Evolutionary conservation across 2,113 vertebrate species (phyloP), one percentile per base, ranked within the genome.

Genomic region (Castor canadensis): DNA sequence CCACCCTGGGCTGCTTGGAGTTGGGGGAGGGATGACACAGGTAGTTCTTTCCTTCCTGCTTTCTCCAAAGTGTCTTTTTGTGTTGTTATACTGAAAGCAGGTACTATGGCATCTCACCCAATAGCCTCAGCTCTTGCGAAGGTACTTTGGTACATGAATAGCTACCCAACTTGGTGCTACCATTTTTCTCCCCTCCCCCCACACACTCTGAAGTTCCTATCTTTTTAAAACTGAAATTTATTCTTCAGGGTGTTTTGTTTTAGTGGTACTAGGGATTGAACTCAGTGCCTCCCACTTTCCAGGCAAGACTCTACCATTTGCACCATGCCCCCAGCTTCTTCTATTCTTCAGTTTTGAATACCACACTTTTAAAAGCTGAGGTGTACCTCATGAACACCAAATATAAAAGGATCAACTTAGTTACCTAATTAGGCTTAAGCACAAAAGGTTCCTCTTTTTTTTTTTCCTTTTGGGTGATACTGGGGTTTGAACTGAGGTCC

Each of bases 371-470:
- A 20, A 87, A 96, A 90, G 76, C 11, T 47, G 16, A 94, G 56
- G 49, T 49, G 2, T 77, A 56, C 1, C 58, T 71, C 32, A 67
- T 73, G 60, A 88, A 66, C 22, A 79, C 49, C 87, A 83, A 82
- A 93, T 16, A 56, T 45, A 88, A 95, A 87, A 89, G n/a, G 81
- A 75, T 72, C 52, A 73, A 80, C 20, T 85, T 67, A 52, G 26
- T 43, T 58, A 88, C 26, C 43, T 38, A 71, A 87, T 77, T 40
- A 72, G 45, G 17, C 43, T 35, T 90, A 71, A 73, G 54, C 45
- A 83, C 84, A 82, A 93, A 91, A 19, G 6, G 35, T 62, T 94
- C 85, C n/a, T n/a, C n/a, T n/a, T n/a, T n/a, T n/a, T n/a, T n/a
- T n/a, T n/a, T n/a, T n/a, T n/a, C n/a, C n/a, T n/a, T n/a, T n/a